A percentile compares a stretch with the other conserved stretches of the same genome.
phyloP scores from a whole-genome alignment of 1,140 invertebrate genomes.

The Charaxes varanes region DNA sequence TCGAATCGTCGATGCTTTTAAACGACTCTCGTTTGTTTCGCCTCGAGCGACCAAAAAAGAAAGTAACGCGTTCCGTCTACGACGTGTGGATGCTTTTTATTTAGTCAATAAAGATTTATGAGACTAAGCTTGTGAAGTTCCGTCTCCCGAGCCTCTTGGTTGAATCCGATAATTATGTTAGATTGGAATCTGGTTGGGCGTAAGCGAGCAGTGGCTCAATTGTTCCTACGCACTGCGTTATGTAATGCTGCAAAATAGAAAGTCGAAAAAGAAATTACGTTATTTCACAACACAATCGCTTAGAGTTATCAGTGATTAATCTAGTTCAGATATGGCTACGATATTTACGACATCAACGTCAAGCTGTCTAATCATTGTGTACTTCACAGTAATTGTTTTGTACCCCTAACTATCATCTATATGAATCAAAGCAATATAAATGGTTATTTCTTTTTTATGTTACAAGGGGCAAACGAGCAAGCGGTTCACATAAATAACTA shows the following conservation, averaged over 20 bases:
- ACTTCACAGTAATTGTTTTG: too few species aligned
- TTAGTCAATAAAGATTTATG: conserved; percentile 62
- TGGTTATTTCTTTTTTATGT: too few species aligned
- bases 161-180: conserved; percentile 48
- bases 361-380: too few species aligned
- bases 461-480: too few species aligned
- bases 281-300: conserved; percentile 15
- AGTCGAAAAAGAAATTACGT: conserved; percentile 28
- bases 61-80: conserved; percentile 48
- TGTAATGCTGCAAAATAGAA: conserved; percentile 32
- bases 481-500: too few species aligned
- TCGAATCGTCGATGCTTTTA: conserved; percentile 48
- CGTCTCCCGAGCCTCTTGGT: conserved; percentile 24
- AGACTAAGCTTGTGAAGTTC: conserved; percentile 33
- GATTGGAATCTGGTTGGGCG: conserved; percentile 39
- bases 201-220: conserved; percentile 16
- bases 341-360: too few species aligned
- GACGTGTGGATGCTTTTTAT: conserved; percentile 40
- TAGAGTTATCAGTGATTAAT: too few species aligned
- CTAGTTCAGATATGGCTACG: too few species aligned
- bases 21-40: conserved; percentile 54
- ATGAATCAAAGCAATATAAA: too few species aligned
- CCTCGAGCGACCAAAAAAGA: conserved; percentile 62
- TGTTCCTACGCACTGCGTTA: conserved; percentile 26
- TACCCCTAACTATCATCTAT: too few species aligned